Evolutionary conservation across 2,797 vertebrate genomes (phyloP), one percentile per base, ranked within the genome.

Genomic region (Danio kyathit): DNA sequence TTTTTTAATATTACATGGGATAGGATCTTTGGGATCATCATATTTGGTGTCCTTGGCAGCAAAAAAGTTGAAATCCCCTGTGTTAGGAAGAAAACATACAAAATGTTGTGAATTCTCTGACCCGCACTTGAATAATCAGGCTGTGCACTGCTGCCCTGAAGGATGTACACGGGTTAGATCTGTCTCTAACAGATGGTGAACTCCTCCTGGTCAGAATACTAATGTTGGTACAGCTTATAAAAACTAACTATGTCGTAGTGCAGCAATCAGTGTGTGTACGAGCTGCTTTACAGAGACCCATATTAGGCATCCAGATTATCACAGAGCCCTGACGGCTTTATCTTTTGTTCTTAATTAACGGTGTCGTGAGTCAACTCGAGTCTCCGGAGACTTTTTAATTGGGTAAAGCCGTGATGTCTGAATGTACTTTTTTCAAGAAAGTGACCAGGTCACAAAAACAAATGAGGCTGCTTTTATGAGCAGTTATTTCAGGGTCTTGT

Each of bases 361-460:
- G 49, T 54, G 82, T 61, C 38, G 16, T 59, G 46, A 71, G 41
- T 14, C 10, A 10, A 40, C 57, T 72, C 19, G 17, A 72, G 79
- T 12, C 82, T 54, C 44, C 65, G 76, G 66, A 76, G 67, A 51
- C 59, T 61, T 10, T 52, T 66, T 76, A 65, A 76, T 57, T 77
- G 54, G 69, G 40, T 44, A 29, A 72, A 71, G 63, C 49, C 76
- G 7, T 72, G 41, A 5, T 76, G 48, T 80, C 51, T 14, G 41
- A 40, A 41, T 80, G 1, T 63, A n/a, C 70, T 77, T 76, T 76
- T 71, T 56, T 73, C 51, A 38, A 57, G 48, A 65, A 57, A 76
- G n/a, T 63, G 44, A 44, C 14, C 46, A 44, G 66, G 73, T 72
- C 59, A 56, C 72, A 69, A 76, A 80, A 76, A 70, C 73, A 82